Percentiles rank a stretch among this genome's conserved stretches.
Conservation (phyloP, 2,113 vertebrate genomes). For the Anoplopoma fimbria region DNA sequence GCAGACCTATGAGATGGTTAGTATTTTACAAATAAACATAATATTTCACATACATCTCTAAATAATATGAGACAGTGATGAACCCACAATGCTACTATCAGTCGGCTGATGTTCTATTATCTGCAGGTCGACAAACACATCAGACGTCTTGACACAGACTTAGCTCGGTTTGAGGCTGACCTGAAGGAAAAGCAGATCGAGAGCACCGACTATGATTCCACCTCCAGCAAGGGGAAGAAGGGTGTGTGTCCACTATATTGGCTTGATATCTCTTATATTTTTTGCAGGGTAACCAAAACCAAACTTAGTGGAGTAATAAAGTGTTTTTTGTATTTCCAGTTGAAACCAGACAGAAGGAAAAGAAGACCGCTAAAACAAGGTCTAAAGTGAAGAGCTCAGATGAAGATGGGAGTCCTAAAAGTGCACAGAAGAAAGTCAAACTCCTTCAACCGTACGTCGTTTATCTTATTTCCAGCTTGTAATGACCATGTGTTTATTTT, state of each 20-base stretch:
- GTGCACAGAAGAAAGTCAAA: conserved; percentile 94
- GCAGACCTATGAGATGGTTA: conserved; percentile 99
- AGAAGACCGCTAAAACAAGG: conserved; percentile 92
- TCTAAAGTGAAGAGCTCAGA: conserved; percentile 97
- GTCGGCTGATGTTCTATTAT: neutral
- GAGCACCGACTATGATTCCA: conserved; percentile 95
- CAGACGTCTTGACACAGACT: conserved; percentile 93
- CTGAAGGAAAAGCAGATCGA: conserved; percentile 98
- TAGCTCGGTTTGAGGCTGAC: conserved; percentile 96
- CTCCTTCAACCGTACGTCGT: conserved; percentile 91
- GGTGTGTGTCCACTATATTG: conserved; percentile 81
- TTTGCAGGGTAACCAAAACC: neutral
- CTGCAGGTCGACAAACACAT: conserved; percentile 97
- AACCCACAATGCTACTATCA: neutral
- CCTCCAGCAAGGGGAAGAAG: conserved; percentile 97
- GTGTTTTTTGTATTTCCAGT: conserved; percentile 57
- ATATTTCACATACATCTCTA: neutral
- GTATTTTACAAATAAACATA: conserved; percentile 36
- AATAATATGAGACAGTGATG: neutral
- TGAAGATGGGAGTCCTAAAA: conserved; percentile 92
- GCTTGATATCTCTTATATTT: neutral
- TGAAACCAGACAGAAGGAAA: conserved; percentile 94
- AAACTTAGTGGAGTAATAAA: neutral
- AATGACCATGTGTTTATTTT: neutral
- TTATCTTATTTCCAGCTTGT: neutral